Evolutionary conservation across 2,113 vertebrate species (phyloP), one percentile per base, ranked within the genome.

Genomic region (Myotis brandtii): DNA sequence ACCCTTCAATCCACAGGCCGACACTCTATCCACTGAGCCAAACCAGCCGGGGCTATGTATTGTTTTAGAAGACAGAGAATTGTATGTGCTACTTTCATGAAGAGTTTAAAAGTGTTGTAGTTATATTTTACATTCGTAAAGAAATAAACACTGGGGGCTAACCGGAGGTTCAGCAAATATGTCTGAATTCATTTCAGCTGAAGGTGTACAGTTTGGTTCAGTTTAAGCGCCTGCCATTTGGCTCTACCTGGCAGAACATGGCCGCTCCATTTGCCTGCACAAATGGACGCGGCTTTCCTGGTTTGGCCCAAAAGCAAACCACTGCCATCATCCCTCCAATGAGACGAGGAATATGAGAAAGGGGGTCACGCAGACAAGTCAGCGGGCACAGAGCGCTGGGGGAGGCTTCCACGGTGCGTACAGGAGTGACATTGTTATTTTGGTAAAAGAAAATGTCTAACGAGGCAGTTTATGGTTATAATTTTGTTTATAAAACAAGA

Each of bases 401-500:
- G 40, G 72, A 73, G 43, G 25, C n/a, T 10, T 34, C 2, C 5
- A 11, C 46, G 6, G 12, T 16, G 25, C 1, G 1, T 56, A 37
- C 3, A 0, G 50, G 56, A 12, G 5, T 59, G 56, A 37, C 56
- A 16, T 37, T 21, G 46, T 64, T 21, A 48, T 73, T 80, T 87
- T 40, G 40, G 34, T 70, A 59, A 70, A 70, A 88, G 59, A 40
- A 79, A 59, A 79, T 80, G 75, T 91, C 50, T 30, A 20, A 9
- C 0, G 59, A 59, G 54, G 66, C 27, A 32, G 16, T 12, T 32
- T 30, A 67, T 48, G 32, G 52, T 85, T 56, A 17, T 48, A 34
- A 50, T 72, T 85, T 90, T 95, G 70, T 84, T 86, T 80, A 32
- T 13, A 83, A 79, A 89, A 80, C 13, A 21, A 64, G 75, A 93